Evolutionary conservation across 2,888 invertebrate species (phyloP).

Genomic region (Ormyrus thymus): DNA sequence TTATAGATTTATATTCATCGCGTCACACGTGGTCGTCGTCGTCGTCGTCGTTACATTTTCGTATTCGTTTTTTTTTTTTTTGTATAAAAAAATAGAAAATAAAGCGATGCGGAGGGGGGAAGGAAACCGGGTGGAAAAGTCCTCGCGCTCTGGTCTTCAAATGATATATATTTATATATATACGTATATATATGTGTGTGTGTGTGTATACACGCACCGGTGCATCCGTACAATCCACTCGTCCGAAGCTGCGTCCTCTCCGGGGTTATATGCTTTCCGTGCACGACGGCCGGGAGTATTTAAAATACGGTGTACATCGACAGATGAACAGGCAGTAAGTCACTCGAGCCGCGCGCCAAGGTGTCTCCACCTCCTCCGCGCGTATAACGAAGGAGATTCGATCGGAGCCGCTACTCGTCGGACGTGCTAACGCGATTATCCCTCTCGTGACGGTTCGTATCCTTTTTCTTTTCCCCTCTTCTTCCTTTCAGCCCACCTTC

Average conservation of each 20-base stretch:
- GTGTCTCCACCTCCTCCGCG: neutral
- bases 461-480: too few relatives aligned
- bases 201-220: neutral
- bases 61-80: slow-evolving; percentile 3
- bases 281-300: neutral
- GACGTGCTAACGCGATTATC: slow-evolving; percentile 5
- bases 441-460: neutral
- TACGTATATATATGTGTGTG: neutral
- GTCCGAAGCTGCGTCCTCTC: too few relatives aligned
- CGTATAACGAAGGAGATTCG: neutral
- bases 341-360: slow-evolving; percentile 24
- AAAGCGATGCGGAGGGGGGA: too few relatives aligned
- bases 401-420: neutral
- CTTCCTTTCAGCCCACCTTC: too few relatives aligned
- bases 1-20: slow-evolving; percentile 4
- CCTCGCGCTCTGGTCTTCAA: neutral
- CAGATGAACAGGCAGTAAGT: slow-evolving; percentile 50
- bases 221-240: too few relatives aligned
- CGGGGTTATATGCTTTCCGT: too few relatives aligned
- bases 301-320: slow-evolving; percentile 30
- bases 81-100: slow-evolving; percentile 41
- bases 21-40: neutral
- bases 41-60: too few relatives aligned
- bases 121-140: slow-evolving; percentile 20
- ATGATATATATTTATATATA: neutral